A percentile compares a stretch with the other conserved stretches of the same genome.
These are phyloP conservation scores for Hirtodrosophila cameraria DNA, from an alignment of 2,888 invertebrate species.

Conservation along the genomic window DNA sequence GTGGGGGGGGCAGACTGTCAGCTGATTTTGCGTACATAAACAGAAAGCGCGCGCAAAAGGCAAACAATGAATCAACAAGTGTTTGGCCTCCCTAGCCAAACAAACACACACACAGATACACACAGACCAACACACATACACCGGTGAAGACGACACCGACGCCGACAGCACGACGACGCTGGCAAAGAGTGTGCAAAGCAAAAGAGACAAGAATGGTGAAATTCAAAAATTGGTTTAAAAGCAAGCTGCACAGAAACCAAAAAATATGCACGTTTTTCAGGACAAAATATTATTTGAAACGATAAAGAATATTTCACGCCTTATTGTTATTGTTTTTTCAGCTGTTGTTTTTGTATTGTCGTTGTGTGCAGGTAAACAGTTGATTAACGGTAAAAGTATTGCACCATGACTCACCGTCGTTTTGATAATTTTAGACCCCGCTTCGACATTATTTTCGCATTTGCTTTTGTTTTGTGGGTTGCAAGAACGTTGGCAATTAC, in stretches of 20 bases:
- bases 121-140: constrained; percentile 2
- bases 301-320: not conserved
- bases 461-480: not conserved
- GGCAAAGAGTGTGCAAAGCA: constrained; percentile 22
- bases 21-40: constrained; percentile 38
- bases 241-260: constrained; percentile 5
- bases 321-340: constrained; percentile 10
- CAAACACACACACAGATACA: constrained; percentile 10
- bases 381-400: constrained; percentile 12
- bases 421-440: constrained; percentile 43
- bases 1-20: too few relatives aligned
- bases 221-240: constrained; percentile 49
- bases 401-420: constrained; percentile 64
- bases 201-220: constrained; percentile 63
- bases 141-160: constrained; percentile 18
- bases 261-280: constrained; percentile 13
- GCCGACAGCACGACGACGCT: constrained; percentile 18
- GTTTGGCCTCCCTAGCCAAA: constrained; percentile 23
- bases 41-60: constrained; percentile 22
- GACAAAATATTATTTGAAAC: too few relatives aligned
- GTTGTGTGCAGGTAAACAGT: constrained; percentile 13
- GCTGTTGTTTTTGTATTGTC: not conserved
- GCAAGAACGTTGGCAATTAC: too few relatives aligned
- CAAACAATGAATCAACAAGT: constrained; percentile 60
- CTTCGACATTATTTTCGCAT: constrained; percentile 18